Base-by-base conservation (phyloP, 1,140 invertebrate species). In the Drosophila rhopaloa region DNA sequence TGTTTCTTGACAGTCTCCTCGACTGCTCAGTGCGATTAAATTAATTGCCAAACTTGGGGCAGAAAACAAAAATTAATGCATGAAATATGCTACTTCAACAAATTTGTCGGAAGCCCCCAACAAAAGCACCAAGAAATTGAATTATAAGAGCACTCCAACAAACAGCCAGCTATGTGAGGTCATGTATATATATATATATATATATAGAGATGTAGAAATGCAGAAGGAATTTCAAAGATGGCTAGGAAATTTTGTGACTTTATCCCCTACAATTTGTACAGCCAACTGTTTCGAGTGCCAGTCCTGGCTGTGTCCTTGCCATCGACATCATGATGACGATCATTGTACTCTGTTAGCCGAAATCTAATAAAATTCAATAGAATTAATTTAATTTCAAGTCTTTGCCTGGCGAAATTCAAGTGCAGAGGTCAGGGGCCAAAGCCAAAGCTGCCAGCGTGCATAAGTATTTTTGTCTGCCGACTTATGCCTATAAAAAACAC, bases 291-390 rank as follows among this genome's bases (percentile, higher is more conserved):
- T 71, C 29, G 44, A 72, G 68, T 72, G 65, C 60, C 59, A 56
- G 61, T 16, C 46, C 56, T 68, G 62, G 29, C 56, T 19, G 50
- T 83, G 63, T 76, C 84, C 62, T 62, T 68, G 79, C 61, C 41
- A 63, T 55, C 54, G 60, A 56, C 47, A 40, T 67, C 46, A 57
- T 71, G 55, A 76, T 58, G 59, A 48, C 62, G 63, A 71, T 72
- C 51, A 40, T 44, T 27, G 62, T 58, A 72, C 68, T 58, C 76
- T 78, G 71, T 70, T 62, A 59, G 76, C 46, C 76, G 46, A 86
- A 88, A 82, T 82, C 84, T 83, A 83, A 89, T 83, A 89, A 88
- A 80, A 88, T 83, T 79, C 79, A 80, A 83, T 89, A 77, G 80
- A 89, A 89, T 89, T 88, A 88, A 88, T 83, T 88, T 88, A 73